These are phyloP conservation scores for Perizoma flavofasciatum DNA, from an alignment of 2,888 invertebrate genomes.

Conservation along the genomic window DNA sequence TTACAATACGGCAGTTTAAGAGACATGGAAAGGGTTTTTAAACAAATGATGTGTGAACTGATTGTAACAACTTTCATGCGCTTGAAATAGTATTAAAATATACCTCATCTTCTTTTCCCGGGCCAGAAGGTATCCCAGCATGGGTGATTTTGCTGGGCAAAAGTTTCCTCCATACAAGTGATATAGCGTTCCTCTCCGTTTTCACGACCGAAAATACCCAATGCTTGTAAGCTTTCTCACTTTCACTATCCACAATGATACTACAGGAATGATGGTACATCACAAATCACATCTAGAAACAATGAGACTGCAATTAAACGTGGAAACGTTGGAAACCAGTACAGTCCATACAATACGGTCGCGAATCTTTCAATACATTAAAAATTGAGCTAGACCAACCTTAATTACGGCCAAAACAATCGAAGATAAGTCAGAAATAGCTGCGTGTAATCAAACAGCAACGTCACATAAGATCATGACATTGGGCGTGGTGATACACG, in stretches of 20 bases:
- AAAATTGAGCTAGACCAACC: slow-evolving; percentile 6
- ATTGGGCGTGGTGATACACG: slow-evolving; percentile 30
- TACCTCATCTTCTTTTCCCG: slow-evolving; percentile 25
- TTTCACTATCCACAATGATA: slow-evolving; percentile 20
- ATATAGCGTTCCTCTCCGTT: slow-evolving; percentile 27
- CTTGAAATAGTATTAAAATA: background rate
- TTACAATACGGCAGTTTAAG: too few relatives aligned
- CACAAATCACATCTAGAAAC: slow-evolving; percentile 9
- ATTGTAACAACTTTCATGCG: too few relatives aligned
- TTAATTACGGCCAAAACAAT: slow-evolving; percentile 33
- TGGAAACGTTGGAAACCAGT: background rate
- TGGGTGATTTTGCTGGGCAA: slow-evolving; percentile 16
- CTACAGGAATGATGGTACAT: slow-evolving; percentile 27
- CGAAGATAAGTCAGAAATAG: slow-evolving; percentile 35
- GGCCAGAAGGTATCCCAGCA: slow-evolving; percentile 14
- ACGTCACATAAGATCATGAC: slow-evolving; percentile 39
- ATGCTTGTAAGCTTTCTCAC: slow-evolving; percentile 11
- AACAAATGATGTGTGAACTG: too few relatives aligned
- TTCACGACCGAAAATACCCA: slow-evolving; percentile 22
- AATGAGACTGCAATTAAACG: background rate
- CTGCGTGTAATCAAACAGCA: slow-evolving; percentile 17
- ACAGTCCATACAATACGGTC: too few relatives aligned
- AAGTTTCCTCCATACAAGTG: slow-evolving; percentile 23
- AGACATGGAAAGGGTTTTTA: too few relatives aligned
- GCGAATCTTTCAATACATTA: slow-evolving; percentile 3